These are phyloP conservation scores for Meteorus sp. DNA, from an alignment of 1,140 invertebrate genomes.

Conservation along the genomic window DNA sequence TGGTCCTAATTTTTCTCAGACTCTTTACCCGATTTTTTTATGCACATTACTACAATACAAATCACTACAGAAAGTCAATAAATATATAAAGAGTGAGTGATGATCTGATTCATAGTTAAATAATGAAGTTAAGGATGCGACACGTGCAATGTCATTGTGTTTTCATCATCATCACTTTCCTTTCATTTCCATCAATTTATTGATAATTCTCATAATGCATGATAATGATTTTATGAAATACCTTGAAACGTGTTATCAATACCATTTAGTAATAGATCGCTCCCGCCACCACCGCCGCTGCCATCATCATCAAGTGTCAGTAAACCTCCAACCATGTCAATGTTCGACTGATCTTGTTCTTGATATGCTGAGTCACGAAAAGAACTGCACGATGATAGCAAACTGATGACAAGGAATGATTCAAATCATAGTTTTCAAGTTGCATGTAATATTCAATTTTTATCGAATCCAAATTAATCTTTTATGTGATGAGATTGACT, in stretches of 20 bases:
- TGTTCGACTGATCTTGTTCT: constrained; percentile 54
- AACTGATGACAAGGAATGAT: constrained; percentile 57
- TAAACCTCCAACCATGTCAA: constrained; percentile 46
- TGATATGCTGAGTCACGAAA: constrained; percentile 73
- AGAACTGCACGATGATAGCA: constrained; percentile 82
- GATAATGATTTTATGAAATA: constrained; percentile 53
- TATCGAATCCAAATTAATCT: too few relatives aligned
- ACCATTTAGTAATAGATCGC: constrained; percentile 74
- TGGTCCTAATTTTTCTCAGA: constrained; percentile 21
- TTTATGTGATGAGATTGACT: too few relatives aligned
- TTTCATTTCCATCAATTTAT: too few relatives aligned
- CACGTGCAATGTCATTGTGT: constrained; percentile 41
- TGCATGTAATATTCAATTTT: too few relatives aligned
- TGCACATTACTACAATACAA: constrained; percentile 30
- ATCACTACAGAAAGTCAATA: constrained; percentile 31
- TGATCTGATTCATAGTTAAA: constrained; percentile 14
- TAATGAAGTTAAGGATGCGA: constrained; percentile 32
- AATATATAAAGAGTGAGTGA: constrained; percentile 27
- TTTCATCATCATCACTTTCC: too few relatives aligned
- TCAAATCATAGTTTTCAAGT: too few relatives aligned
- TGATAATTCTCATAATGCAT: too few relatives aligned
- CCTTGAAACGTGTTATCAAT: constrained; percentile 67
- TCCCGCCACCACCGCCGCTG: too few relatives aligned
- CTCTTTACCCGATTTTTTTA: constrained; percentile 26
- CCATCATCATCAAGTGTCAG: constrained; percentile 61